Base-by-base conservation (phyloP, 2,113 vertebrate species). In the Apteryx owenii region DNA sequence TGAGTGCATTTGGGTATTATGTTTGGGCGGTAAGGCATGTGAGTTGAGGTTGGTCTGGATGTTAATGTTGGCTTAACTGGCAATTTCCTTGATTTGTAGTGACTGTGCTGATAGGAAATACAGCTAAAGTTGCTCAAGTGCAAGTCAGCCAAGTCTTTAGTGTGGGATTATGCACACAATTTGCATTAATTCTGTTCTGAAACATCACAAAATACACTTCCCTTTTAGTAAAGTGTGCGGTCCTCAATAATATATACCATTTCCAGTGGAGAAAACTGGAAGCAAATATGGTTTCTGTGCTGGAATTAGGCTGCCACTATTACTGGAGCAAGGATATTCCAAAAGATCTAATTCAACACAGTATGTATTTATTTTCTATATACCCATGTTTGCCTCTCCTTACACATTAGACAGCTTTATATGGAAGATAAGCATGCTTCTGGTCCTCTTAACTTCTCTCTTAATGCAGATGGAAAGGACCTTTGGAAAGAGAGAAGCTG, bases 11-110 rank as follows among this genome's bases (percentile, higher is more conserved):
- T 81, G 96, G 85, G 91, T 94, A 97, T 93, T 97, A 92, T 91
- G 83, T 93, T 96, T 94, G 93, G 90, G 91, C 76, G 53, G 93
- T 38, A 96, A 97, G 88, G 95, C 96, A 95, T 91, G 88, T 8
- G 81, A 97, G 94, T 9, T 93, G 90, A 97, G 91, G 87, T 95
- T 90, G 96, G 89, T 36, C 91, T 93, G 93, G 78, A 95, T 97
- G 95, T 96, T 96, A 96, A 96, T 93, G 93, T 96, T 97, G 96
- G 94, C 91, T 97, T 96, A 92, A 97, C 95, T 91, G 95, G 94
- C 96, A 94, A 96, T 97, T 97, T 82, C 93, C 94, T 95, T 97
- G 95, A 96, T 96, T 94, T 95, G 94, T 89, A 96, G 95, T 85
- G 89, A 93, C 89, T 96, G 94, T 77, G 92, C 91, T 95, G 89